Conservation (phyloP, 2,113 vertebrate species). For the Ciconia stormi region DNA sequence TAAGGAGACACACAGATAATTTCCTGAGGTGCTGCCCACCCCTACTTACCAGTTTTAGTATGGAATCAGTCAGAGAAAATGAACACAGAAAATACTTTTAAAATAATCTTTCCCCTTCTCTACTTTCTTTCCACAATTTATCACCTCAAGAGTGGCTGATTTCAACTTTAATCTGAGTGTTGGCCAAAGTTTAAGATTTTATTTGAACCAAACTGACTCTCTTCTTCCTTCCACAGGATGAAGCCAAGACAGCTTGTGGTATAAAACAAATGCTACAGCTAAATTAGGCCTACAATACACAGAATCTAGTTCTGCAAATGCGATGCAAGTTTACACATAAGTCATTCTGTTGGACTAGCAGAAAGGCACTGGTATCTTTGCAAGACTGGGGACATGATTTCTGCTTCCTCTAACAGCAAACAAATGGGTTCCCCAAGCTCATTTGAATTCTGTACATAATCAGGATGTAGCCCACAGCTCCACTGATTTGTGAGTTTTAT, state of each 20-base stretch:
- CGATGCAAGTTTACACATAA: neutral
- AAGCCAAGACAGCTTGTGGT: neutral
- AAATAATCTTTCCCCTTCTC: neutral
- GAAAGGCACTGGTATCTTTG: neutral
- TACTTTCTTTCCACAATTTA: neutral
- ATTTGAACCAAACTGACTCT: neutral
- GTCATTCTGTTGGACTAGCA: neutral
- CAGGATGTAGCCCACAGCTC: slow-evolving; percentile 27
- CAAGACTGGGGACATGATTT: neutral
- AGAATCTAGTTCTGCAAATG: neutral
- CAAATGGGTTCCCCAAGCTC: neutral
- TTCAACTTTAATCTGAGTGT: neutral
- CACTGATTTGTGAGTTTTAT: slow-evolving; percentile 43
- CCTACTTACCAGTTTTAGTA: neutral
- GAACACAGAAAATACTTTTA: neutral
- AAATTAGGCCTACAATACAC: neutral
- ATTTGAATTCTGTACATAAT: slow-evolving; percentile 23
- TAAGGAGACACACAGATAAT: neutral
- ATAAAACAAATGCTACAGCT: neutral
- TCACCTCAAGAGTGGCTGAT: neutral
- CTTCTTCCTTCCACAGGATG: neutral
- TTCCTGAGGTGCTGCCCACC: neutral
- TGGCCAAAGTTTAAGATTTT: neutral
- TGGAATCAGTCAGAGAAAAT: neutral
- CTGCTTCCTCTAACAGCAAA: neutral